Evolutionary conservation across 2,797 vertebrate species (phyloP).

Genomic region (Sphaeramia orbicularis): DNA sequence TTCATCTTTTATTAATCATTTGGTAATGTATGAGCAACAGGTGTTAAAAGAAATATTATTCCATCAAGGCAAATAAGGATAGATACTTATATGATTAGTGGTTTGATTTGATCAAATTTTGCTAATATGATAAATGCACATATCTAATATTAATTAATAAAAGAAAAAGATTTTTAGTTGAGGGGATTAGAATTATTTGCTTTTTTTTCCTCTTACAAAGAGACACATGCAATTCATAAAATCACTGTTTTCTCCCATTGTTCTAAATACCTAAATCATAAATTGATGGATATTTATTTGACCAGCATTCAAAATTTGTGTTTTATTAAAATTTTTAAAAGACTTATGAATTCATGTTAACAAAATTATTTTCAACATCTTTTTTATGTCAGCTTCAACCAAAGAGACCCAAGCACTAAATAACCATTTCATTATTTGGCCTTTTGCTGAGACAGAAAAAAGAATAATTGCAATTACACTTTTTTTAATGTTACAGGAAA

Average conservation of each 20-base stretch:
- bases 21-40: conserved; percentile 44
- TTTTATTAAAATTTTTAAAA: too few relatives aligned
- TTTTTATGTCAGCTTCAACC: too few relatives aligned
- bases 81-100: background rate
- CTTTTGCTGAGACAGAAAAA: background rate
- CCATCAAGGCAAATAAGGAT: background rate
- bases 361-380: too few relatives aligned
- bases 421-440: background rate
- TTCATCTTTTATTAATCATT: conserved; percentile 36
- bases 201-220: too few relatives aligned
- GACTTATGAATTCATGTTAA: too few relatives aligned
- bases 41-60: conserved; percentile 34
- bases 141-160: background rate
- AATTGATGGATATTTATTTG: too few relatives aligned
- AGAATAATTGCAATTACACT: background rate
- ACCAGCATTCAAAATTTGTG: too few relatives aligned
- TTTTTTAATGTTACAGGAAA: background rate
- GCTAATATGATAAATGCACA: conserved; percentile 1
- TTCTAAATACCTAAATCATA: too few relatives aligned
- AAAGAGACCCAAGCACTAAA: background rate
- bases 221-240: too few relatives aligned
- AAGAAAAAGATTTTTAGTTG: background rate
- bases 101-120: background rate
- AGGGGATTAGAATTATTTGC: background rate
- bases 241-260: too few relatives aligned